phyloP scores from a whole-genome alignment of 2,888 invertebrate genomes.

The Cinara cedri region DNA sequence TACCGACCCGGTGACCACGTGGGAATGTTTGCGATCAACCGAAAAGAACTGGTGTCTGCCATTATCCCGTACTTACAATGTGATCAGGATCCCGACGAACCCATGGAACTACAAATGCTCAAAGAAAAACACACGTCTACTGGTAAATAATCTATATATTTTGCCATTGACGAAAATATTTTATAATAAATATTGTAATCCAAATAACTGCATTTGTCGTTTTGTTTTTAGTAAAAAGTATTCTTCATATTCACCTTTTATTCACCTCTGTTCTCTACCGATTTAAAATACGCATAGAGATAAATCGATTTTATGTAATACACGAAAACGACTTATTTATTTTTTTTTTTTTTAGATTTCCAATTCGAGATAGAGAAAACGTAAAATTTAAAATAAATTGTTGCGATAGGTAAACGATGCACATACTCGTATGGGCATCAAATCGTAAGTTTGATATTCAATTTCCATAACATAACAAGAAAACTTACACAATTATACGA shows the following conservation, averaged over 20 bases:
- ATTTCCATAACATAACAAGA: background rate
- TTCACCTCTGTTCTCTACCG: no score
- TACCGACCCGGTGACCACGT: constrained; percentile 94
- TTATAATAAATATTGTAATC: no score
- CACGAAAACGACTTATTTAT: background rate
- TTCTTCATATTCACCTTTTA: no score
- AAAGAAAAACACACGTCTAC: constrained; percentile 87
- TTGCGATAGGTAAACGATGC: background rate
- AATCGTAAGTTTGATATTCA: background rate
- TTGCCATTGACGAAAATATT: no score
- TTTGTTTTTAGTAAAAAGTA: no score
- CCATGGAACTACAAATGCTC: constrained; percentile 79
- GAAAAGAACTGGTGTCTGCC: constrained; percentile 77
- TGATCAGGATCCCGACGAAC: constrained; percentile 69
- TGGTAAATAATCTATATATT: no score
- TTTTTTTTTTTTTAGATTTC: no score
- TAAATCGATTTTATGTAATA: background rate
- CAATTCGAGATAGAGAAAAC: background rate
- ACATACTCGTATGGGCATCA: no score
- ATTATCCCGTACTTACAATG: constrained; percentile 72
- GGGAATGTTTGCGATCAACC: constrained; percentile 86
- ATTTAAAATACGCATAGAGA: no score
- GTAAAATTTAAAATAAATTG: background rate
- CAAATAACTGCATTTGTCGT: no score
- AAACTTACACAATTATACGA: background rate